Conservation (phyloP, 1,140 invertebrate species). For the Saccostrea cuccullata region DNA sequence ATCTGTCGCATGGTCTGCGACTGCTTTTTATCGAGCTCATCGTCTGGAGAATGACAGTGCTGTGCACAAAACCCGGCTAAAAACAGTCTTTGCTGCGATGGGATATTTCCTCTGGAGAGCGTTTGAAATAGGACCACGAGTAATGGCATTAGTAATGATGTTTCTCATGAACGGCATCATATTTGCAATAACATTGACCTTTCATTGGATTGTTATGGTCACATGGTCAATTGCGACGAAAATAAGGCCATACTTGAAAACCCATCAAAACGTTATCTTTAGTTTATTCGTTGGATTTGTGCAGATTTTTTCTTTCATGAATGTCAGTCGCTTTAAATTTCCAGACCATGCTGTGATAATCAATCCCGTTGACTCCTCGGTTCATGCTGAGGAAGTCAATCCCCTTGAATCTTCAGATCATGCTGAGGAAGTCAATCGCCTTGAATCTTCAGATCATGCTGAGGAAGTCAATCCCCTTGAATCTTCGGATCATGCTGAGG, state of each 20-base stretch:
- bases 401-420: no score
- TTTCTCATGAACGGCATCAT: background rate
- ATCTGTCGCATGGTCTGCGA: constrained; percentile 7
- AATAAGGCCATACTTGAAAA: background rate
- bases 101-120: no score
- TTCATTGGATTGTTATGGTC: constrained; percentile 21
- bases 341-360: background rate
- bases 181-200: background rate
- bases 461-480: no score
- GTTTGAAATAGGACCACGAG: no score
- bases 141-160: background rate
- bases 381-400: no score
- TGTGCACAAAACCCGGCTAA: background rate
- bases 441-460: no score
- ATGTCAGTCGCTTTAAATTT: no score
- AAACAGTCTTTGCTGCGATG: background rate
- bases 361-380: background rate
- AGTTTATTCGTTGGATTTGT: constrained; percentile 21
- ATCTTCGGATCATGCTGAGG: no score
- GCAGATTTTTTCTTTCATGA: background rate
- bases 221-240: constrained; percentile 32
- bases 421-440: no score
- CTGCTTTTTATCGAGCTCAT: background rate
- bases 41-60: background rate
- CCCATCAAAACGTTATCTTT: background rate